Evolutionary conservation across 1,140 invertebrate genomes (phyloP).

Genomic region (Linepithema humile): DNA sequence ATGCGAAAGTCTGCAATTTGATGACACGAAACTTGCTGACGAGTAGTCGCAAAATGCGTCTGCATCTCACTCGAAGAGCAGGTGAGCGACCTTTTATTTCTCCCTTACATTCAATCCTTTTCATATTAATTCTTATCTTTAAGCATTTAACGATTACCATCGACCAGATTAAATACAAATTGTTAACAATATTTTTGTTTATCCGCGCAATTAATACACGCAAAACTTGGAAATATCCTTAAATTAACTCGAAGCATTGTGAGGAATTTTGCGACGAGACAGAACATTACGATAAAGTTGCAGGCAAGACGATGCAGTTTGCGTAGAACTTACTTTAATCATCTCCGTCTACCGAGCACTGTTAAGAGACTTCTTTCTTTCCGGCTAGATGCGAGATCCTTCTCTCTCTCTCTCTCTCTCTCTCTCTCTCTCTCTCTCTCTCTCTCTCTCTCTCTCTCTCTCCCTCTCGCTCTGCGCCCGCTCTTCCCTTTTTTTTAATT

Average conservation of each 20-base stretch:
- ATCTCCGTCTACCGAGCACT: conserved; percentile 53
- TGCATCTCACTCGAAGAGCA: background rate
- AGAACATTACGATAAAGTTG: background rate
- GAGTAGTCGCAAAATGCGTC: background rate
- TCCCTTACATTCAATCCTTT: background rate
- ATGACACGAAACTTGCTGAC: background rate
- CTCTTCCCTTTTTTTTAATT: conserved; percentile 47
- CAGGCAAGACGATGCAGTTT: conserved; percentile 11
- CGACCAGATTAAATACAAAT: background rate
- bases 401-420: background rate
- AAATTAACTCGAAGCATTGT: background rate
- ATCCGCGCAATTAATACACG: background rate
- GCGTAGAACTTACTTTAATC: conserved; percentile 66
- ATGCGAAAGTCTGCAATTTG: conserved; percentile 18
- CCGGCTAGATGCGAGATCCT: conserved; percentile 47
- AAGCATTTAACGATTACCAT: background rate
- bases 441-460: conserved; percentile 56
- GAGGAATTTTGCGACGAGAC: background rate
- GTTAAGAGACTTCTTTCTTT: conserved; percentile 54
- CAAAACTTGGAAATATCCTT: too few relatives aligned
- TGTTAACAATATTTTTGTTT: background rate
- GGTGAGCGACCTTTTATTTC: background rate
- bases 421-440: conserved; percentile 18
- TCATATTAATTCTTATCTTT: background rate
- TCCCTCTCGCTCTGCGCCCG: background rate